Percentiles rank a stretch among this genome's conserved stretches.
phyloP scores from a whole-genome alignment of 2,888 invertebrate genomes.

The Mimas tiliae region DNA sequence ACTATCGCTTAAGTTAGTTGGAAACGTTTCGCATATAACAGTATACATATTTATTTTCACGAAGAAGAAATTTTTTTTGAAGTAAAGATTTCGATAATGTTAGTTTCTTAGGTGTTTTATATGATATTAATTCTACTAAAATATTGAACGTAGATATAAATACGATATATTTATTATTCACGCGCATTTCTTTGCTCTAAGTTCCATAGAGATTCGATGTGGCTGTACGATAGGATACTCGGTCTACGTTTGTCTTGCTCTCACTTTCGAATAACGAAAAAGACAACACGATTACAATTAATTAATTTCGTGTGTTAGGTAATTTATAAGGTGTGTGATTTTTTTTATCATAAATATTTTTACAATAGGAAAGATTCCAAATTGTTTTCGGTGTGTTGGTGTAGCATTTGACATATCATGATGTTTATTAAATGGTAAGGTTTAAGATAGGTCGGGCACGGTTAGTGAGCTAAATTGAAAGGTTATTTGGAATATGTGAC shows the following conservation, averaged over 20 bases:
- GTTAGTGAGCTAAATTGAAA: constrained; percentile 68
- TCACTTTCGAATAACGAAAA: constrained; percentile 32
- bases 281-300: constrained; percentile 39
- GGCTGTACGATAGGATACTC: constrained; percentile 35
- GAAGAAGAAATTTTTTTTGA: constrained; percentile 65
- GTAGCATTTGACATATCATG: constrained; percentile 83
- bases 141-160: constrained; percentile 64
- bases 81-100: constrained; percentile 62
- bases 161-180: constrained; percentile 53
- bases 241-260: constrained; percentile 35
- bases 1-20: constrained; percentile 82
- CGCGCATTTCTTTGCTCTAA: constrained; percentile 63
- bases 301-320: constrained; percentile 67
- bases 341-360: constrained; percentile 71
- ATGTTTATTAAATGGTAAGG: constrained; percentile 70
- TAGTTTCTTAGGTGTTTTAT: constrained; percentile 72
- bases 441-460: constrained; percentile 51
- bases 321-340: constrained; percentile 77
- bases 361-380: constrained; percentile 82
- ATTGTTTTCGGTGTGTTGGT: constrained; percentile 67
- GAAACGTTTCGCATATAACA: constrained; percentile 78
- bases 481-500: constrained; percentile 73
- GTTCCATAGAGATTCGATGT: constrained; percentile 58
- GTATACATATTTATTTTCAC: constrained; percentile 79
- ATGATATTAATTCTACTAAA: constrained; percentile 69